Conservation (phyloP, 2,113 vertebrate species). For the rat (Rattus norvegicus) region DNA sequence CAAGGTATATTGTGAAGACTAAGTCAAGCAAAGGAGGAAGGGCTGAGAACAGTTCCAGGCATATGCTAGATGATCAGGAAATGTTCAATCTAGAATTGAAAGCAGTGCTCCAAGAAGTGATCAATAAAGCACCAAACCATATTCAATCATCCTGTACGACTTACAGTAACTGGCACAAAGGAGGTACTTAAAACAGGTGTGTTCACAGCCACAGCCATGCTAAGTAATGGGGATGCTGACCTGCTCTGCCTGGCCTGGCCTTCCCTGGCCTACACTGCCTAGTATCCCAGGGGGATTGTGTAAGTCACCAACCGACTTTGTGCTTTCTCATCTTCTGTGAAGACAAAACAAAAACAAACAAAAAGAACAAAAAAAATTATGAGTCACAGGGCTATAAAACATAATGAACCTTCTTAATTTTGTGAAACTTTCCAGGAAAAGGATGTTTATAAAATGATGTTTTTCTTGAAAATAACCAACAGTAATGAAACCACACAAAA, state of each 20-base stretch:
- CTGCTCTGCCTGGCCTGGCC: not conserved
- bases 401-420: not conserved
- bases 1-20: not conserved
- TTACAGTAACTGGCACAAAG: not conserved
- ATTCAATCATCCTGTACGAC: not conserved
- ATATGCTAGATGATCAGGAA: not conserved
- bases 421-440: constrained; percentile 12
- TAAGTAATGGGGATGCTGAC: not conserved
- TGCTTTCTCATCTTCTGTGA: not conserved
- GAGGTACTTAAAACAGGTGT: not conserved
- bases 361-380: not conserved
- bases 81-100: not conserved
- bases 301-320: not conserved
- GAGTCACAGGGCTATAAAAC: not conserved
- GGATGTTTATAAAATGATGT: not conserved
- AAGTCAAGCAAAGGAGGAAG: not conserved
- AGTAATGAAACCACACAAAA: not conserved
- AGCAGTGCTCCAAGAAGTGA: not conserved
- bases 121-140: not conserved
- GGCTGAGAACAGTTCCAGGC: not conserved
- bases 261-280: not conserved
- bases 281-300: not conserved
- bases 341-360: not conserved
- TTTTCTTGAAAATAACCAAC: constrained; percentile 41
- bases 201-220: not conserved